phyloP scores from a whole-genome alignment of 1,140 invertebrate genomes.

The Proctacanthus coquilletti region DNA sequence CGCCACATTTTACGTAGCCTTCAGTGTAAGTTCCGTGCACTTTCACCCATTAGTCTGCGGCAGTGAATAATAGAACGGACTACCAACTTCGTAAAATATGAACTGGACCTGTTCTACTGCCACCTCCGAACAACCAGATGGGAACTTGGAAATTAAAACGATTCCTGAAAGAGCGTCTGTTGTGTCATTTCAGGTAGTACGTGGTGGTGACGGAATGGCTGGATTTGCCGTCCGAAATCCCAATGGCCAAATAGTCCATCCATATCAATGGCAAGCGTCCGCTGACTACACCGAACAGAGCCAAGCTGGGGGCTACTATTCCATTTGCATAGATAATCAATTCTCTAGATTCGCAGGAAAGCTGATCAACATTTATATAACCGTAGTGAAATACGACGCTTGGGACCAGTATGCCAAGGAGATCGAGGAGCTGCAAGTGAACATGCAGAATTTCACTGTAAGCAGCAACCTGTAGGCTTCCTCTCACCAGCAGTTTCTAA shows the following conservation, averaged over 20 bases:
- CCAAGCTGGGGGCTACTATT: constrained; percentile 69
- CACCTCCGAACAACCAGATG: too few species aligned
- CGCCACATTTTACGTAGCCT: constrained; percentile 85
- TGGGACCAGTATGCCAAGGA: constrained; percentile 88
- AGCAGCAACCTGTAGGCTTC: too few species aligned
- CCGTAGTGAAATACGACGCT: constrained; percentile 83
- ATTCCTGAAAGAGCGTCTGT: too few species aligned
- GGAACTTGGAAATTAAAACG: too few species aligned
- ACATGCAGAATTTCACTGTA: constrained; percentile 83
- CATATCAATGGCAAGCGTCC: constrained; percentile 75
- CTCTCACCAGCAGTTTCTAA: constrained; percentile 1
- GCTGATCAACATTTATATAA: constrained; percentile 83
- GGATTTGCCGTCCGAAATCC: constrained; percentile 82
- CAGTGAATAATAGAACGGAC: too few species aligned
- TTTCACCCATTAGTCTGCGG: too few species aligned
- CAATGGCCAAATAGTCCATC: constrained; percentile 64
- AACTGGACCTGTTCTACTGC: too few species aligned
- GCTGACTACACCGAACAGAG: constrained; percentile 76
- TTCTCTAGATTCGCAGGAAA: constrained; percentile 85
- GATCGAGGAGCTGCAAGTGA: constrained; percentile 70
- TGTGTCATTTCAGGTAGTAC: constrained; percentile 56
- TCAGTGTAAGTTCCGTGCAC: constrained; percentile 75
- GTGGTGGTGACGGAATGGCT: constrained; percentile 83
- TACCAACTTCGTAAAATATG: too few species aligned
- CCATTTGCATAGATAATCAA: constrained; percentile 91